Base-by-base conservation (phyloP, 2,888 invertebrate species). In the Agonopterix alstromeriana region DNA sequence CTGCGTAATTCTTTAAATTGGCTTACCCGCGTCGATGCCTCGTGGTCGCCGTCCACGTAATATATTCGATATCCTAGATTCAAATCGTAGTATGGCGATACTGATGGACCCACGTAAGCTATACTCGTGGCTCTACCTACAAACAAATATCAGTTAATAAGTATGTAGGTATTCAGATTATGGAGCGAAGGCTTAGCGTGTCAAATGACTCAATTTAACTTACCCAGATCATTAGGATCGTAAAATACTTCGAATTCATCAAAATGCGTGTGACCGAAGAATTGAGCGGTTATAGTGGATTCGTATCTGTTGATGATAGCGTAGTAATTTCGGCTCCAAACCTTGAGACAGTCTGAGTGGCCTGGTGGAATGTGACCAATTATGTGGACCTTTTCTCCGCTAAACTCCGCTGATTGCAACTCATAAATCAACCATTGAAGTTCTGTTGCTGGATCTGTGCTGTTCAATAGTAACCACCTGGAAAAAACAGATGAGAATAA, bases 291-390 rank as follows among this genome's bases (percentile, higher is more conserved):
- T 50, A 98, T 95, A 0, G 96, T 98, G 27, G 93, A 91, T 77
- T 97, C 97, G 73, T 96, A 98, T 64, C 97, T 90, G 61, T 95
- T 94, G 47, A 97, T 92, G 49, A 97, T 96, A 43, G 94, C 93
- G 68, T 97, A 97, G 75, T 96, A 97, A 81, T 98, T 98, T 57
- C 97, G 92, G 4, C 98, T 97, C 97, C 98, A 99, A 3, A 97
- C 95, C 85, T 97, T 97, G 36, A 98, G 82, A 67, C 98, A 98
- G 75, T 97, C 97, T 0, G 95, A 93, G 70, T 96, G 95, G 2
- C 98, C 98, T 0, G 98, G 98, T 0, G 98, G 98, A 63, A 98
- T 98, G 73, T 99, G 99, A 0, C 97, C 98, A 48, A 99, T 95
- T n/a, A 99, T 94, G 69, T 98, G 98, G 9, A 98, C 98, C 78